Evolutionary conservation across 2,888 invertebrate species (phyloP).

Genomic region (Homarus gammarus): DNA sequence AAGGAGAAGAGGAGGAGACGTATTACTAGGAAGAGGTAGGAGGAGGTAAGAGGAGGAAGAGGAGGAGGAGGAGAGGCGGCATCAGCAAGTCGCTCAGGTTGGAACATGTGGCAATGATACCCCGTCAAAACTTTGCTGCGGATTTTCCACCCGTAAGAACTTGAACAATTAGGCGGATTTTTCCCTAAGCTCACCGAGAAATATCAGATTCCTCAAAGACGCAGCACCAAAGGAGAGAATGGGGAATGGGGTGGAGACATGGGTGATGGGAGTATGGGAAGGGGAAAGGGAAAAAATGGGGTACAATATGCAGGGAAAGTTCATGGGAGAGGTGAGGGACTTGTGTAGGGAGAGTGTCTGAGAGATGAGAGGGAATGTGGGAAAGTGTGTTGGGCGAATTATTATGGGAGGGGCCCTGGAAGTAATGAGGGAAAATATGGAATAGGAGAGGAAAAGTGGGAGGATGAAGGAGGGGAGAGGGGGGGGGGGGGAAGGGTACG

Average conservation of each 20-base stretch:
- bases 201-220: background rate
- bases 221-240: background rate
- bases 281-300: background rate
- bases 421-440: background rate
- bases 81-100: too few species aligned
- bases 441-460: background rate
- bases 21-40: too few species aligned
- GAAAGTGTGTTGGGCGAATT: background rate
- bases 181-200: background rate
- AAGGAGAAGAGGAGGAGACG: background rate
- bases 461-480: background rate
- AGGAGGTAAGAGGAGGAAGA: too few species aligned
- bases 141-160: background rate
- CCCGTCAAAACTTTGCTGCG: background rate
- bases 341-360: slow-evolving; percentile 7
- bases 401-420: too few species aligned
- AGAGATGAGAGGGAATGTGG: background rate
- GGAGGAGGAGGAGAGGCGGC: background rate
- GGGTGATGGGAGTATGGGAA: background rate
- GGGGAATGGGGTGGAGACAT: background rate
- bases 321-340: background rate
- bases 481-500: background rate
- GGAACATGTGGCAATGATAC: slow-evolving; percentile 3
- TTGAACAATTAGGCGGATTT: slow-evolving; percentile 15
- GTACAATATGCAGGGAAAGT: background rate